Conservation (phyloP, 2,888 invertebrate genomes). For the Patella caerulea region DNA sequence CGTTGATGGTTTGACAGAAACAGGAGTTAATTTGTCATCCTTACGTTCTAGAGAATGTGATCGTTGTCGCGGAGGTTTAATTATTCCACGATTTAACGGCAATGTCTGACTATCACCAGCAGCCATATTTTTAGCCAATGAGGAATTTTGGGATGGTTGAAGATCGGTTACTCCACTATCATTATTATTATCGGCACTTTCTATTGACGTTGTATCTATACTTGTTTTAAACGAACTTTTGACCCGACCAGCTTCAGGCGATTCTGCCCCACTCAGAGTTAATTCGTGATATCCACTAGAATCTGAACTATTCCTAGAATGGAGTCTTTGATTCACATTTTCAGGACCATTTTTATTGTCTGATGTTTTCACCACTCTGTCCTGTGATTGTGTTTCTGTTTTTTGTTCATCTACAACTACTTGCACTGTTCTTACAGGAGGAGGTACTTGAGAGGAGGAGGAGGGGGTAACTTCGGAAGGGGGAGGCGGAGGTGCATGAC, state of each 20-base stretch:
- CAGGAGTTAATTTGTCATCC: conserved; percentile 15
- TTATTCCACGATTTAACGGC: conserved; percentile 27
- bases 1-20: conserved; percentile 34
- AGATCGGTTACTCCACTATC: conserved; percentile 53
- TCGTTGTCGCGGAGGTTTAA: conserved; percentile 2
- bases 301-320: conserved; percentile 82
- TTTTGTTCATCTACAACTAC: conserved; percentile 32
- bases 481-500: conserved; percentile 70
- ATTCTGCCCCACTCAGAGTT: conserved; percentile 72
- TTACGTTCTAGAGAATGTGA: conserved; percentile 19
- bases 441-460: conserved; percentile 24
- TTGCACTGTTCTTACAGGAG: conserved; percentile 41
- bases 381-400: conserved; percentile 54
- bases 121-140: conserved; percentile 15
- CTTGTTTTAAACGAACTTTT: conserved; percentile 46
- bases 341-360: conserved; percentile 7
- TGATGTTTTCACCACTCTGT: neutral
- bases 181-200: conserved; percentile 53
- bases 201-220: conserved; percentile 57
- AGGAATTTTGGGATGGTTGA: conserved; percentile 12
- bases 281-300: conserved; percentile 83
- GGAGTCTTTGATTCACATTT: conserved; percentile 56
- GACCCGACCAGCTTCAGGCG: conserved; percentile 52
- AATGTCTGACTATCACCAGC: conserved; percentile 30
- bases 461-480: conserved; percentile 28